phyloP scores from a whole-genome alignment of 2,113 vertebrate species.

The Nothocercus julius region DNA sequence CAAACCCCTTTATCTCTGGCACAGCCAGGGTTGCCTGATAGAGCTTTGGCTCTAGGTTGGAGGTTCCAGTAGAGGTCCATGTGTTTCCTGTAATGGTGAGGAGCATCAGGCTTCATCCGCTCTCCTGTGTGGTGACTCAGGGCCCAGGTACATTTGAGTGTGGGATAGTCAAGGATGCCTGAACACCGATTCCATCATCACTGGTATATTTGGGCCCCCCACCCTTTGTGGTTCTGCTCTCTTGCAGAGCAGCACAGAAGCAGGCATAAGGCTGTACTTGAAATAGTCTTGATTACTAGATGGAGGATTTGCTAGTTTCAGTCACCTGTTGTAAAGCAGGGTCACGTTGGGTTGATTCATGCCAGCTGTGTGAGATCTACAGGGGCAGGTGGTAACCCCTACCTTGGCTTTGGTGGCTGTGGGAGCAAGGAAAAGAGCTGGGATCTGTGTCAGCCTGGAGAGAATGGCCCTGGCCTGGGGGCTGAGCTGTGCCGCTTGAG shows the following conservation, averaged over 20 bases:
- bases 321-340: not conserved
- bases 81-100: not conserved
- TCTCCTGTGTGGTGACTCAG: not conserved
- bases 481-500: not conserved
- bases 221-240: not conserved
- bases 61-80: not conserved
- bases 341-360: accelerated
- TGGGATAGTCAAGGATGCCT: not conserved
- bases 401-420: not conserved
- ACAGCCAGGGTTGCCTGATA: not conserved
- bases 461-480: not conserved
- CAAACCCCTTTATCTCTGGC: not conserved
- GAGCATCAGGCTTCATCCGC: not conserved
- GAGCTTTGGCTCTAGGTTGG: not conserved
- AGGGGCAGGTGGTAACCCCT: not conserved
- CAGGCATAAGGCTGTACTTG: not conserved
- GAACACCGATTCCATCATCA: not conserved
- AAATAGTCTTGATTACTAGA: not conserved
- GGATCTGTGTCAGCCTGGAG: not conserved
- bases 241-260: not conserved
- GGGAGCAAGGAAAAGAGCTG: not conserved
- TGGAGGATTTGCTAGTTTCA: not conserved
- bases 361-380: not conserved
- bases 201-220: not conserved
- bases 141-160: not conserved